A percentile compares a stretch with the other conserved stretches of the same genome.
Conservation (phyloP, 2,888 invertebrate species). For the Muscina levida region DNA sequence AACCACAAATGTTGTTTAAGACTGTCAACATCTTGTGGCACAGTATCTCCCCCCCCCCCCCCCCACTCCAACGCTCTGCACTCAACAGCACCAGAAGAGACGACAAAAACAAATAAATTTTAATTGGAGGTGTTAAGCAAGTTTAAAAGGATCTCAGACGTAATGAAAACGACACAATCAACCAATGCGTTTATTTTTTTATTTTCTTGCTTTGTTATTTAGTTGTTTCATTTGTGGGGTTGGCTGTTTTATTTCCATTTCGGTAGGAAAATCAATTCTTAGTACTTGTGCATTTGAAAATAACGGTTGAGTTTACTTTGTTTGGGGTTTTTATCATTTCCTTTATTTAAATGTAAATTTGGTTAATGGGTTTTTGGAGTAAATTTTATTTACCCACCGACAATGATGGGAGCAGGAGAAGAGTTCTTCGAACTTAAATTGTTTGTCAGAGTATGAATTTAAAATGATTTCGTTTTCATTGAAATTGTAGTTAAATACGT, state of each 20-base stretch:
- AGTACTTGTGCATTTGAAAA: not conserved
- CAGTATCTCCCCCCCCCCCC: not conserved
- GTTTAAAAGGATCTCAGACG: not conserved
- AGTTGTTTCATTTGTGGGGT: not conserved
- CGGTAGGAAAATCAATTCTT: not conserved
- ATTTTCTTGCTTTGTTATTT: not conserved
- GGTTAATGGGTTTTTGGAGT: slow-evolving; percentile 17
- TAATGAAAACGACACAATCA: not conserved
- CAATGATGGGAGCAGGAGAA: too few relatives aligned
- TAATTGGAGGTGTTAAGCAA: slow-evolving; percentile 51
- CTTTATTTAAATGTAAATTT: slow-evolving; percentile 32
- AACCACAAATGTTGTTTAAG: slow-evolving; percentile 47
- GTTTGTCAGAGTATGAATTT: too few relatives aligned
- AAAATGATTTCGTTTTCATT: too few relatives aligned
- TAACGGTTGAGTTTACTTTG: not conserved
- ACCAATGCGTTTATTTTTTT: not conserved
- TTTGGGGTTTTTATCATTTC: not conserved
- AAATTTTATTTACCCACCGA: too few relatives aligned
- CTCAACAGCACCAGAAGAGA: not conserved
- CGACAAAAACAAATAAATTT: slow-evolving; percentile 30
- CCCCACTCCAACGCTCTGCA: too few relatives aligned
- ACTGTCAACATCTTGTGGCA: slow-evolving; percentile 52
- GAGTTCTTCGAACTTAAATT: too few relatives aligned
- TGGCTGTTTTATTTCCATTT: not conserved
- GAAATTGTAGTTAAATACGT: too few relatives aligned